Base-by-base conservation (phyloP, 2,888 invertebrate genomes). In the Melanargia galathea region DNA sequence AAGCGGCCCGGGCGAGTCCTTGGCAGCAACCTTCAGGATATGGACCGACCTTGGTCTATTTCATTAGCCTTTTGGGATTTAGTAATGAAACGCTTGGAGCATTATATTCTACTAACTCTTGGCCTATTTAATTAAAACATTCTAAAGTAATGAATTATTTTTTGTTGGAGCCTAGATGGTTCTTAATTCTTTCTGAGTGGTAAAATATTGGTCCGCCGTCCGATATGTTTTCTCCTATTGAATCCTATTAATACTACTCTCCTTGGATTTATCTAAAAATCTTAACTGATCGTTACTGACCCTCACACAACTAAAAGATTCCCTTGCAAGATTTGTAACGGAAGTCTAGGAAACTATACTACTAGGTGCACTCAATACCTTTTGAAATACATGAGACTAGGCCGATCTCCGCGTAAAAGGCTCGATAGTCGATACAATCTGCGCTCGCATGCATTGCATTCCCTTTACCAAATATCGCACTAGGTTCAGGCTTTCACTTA, bases 1-100 rank as follows among this genome's bases (percentile, higher is more conserved):
- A 66, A 70, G 60, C 70, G 67, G 75, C 72, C 78, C 76, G 79
- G 77, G 79, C 72, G 77, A 77, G 82, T 75, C 82, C 82, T 82
- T 80, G 73, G 65, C 62, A 70, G 64, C 72, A 79, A 78, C 81
- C 80, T 83, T 82, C 73, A 72, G 72, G 69, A 78, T 70, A 81
- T 40, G 38, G 33, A 18, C 33, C 65, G 68, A 63, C 71, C 68
- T 72, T 72, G 67, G 66, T 56, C 63, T 57, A 57, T 30, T 57
- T 40, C 35, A 57, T 26, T 45, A 13, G 45, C 24, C 35, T 16
- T 64, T 48, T 56, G 38, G 38, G 16, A 52, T 33, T 22, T 30
- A 20, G 18, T 20, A 55, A 61, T 61, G 20, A 16, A 56, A 49
- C n/a, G 10, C 24, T 55, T 11, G 16, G 11, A 33, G 33, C 16